Evolutionary conservation across 2,888 invertebrate genomes (phyloP).

Genomic region (Eupithecia tripunctaria): DNA sequence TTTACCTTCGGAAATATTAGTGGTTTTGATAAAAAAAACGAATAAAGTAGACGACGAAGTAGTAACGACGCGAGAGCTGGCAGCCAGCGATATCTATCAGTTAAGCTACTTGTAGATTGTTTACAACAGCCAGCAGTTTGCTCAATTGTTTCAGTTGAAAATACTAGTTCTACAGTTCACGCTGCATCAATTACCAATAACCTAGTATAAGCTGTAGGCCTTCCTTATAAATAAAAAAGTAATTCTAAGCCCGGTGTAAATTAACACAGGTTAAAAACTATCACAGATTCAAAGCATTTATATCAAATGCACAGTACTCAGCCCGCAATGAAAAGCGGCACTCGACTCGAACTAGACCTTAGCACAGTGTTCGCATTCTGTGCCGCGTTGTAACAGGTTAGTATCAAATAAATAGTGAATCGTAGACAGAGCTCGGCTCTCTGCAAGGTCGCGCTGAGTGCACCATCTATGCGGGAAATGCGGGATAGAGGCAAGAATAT

Average conservation of each 20-base stretch:
- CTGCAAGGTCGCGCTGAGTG: conserved; percentile 57
- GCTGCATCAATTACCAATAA: too few relatives aligned
- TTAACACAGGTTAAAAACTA: background rate
- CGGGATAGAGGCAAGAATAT: conserved; percentile 24
- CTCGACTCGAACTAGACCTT: conserved; percentile 36
- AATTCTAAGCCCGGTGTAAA: background rate
- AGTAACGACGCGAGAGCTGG: too few relatives aligned
- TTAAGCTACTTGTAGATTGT: too few relatives aligned
- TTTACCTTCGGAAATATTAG: background rate
- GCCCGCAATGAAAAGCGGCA: background rate
- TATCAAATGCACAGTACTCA: background rate
- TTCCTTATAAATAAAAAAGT: background rate
- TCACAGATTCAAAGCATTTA: background rate
- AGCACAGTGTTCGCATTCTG: conserved; percentile 28
- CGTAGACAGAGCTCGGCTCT: conserved; percentile 52
- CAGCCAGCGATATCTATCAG: too few relatives aligned
- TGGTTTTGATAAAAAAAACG: too few relatives aligned
- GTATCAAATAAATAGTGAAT: conserved; percentile 58
- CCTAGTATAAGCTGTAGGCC: background rate
- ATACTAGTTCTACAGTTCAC: too few relatives aligned
- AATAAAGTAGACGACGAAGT: too few relatives aligned
- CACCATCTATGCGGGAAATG: conserved; percentile 41
- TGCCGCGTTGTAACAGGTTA: conserved; percentile 37
- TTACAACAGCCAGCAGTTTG: too few relatives aligned
- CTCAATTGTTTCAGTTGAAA: too few relatives aligned